Conservation (phyloP, 2,888 invertebrate species). For the Halocaridina rubra region DNA sequence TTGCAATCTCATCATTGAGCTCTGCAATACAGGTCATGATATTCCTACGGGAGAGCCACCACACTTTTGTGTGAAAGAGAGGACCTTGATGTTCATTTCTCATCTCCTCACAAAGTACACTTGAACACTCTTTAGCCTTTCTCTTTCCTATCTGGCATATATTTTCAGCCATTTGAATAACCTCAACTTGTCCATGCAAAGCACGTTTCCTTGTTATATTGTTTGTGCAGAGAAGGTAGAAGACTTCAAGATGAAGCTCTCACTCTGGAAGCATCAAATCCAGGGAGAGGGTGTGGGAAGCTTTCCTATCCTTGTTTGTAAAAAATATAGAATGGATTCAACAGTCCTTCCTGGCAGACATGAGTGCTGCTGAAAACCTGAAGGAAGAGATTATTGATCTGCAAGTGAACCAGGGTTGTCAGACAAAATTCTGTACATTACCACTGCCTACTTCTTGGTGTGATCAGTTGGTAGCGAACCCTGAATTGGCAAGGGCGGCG, state of each 20-base stretch:
- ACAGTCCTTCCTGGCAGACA: constrained; percentile 33
- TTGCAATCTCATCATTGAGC: too few species aligned
- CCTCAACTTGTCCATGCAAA: too few species aligned
- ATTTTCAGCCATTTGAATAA: too few species aligned
- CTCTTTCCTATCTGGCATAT: not conserved
- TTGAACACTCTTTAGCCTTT: not conserved
- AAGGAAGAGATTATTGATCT: not conserved
- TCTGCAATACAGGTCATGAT: too few species aligned
- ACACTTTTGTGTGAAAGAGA: too few species aligned
- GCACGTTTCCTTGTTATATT: too few species aligned
- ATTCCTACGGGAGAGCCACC: too few species aligned
- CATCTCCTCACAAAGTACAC: too few species aligned
- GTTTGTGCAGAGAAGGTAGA: not conserved
- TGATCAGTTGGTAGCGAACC: not conserved
- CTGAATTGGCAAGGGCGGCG: not conserved
- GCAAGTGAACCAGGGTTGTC: not conserved
- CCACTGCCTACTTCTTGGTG: not conserved
- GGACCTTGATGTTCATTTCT: too few species aligned
- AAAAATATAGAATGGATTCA: constrained; percentile 34
- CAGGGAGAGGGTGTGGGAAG: constrained; percentile 4
- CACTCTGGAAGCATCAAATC: constrained; percentile 1
- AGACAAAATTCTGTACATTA: not conserved
- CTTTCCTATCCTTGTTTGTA: not conserved
- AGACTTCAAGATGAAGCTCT: not conserved
- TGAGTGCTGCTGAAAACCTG: constrained; percentile 19